These are phyloP conservation scores for Marcusenius ussheri DNA, from an alignment of 2,113 vertebrate genomes.

Conservation along the genomic window DNA sequence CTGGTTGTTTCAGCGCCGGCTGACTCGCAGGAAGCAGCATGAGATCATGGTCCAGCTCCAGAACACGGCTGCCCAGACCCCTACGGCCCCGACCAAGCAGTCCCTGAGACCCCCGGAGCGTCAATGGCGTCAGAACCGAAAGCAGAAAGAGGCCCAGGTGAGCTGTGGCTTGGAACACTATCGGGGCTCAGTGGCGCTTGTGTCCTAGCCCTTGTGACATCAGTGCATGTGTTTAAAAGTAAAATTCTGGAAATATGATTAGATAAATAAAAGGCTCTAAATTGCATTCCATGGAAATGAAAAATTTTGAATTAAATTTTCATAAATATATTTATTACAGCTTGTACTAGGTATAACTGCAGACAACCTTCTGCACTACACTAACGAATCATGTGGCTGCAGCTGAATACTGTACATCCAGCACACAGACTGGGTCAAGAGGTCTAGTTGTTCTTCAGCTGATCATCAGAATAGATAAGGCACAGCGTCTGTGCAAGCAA, in stretches of 20 bases:
- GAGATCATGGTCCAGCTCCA: slow-evolving; percentile 66
- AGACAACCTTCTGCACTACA: background rate
- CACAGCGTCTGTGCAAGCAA: no score
- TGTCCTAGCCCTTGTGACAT: background rate
- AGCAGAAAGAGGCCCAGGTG: slow-evolving; percentile 73
- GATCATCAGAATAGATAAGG: background rate
- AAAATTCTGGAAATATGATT: background rate
- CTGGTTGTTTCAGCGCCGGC: slow-evolving; percentile 48
- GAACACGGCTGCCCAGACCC: slow-evolving; percentile 59
- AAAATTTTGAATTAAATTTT: background rate
- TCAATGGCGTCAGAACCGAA: slow-evolving; percentile 48
- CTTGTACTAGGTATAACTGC: background rate
- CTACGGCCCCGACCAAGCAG: slow-evolving; percentile 56
- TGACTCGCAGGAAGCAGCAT: slow-evolving; percentile 56
- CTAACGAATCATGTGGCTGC: background rate
- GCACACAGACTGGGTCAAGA: background rate
- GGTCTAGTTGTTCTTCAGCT: background rate
- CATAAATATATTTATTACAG: background rate
- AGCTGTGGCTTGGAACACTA: background rate
- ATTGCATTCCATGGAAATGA: background rate
- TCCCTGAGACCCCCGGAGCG: slow-evolving; percentile 54
- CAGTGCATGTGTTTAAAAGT: background rate
- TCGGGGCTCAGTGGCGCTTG: background rate
- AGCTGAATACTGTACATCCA: background rate
- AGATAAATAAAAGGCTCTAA: background rate